Percentiles rank a stretch among this genome's conserved stretches.
Evolutionary conservation across 2,797 vertebrate genomes (phyloP).

Genomic region (Diceros bicornis): DNA sequence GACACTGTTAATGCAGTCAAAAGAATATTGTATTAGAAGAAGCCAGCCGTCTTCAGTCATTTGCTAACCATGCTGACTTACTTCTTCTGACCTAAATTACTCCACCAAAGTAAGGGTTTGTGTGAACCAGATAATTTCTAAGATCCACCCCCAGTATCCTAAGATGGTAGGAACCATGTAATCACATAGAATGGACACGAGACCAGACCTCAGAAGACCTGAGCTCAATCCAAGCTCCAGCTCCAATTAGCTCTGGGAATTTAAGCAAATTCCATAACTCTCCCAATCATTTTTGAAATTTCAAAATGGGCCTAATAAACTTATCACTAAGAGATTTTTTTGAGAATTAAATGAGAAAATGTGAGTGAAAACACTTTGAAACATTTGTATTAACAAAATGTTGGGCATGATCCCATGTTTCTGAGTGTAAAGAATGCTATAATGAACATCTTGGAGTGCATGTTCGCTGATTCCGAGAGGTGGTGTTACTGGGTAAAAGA

Average conservation of each 20-base stretch:
- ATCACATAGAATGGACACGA: not conserved
- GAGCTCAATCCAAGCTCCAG: not conserved
- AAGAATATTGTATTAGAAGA: not conserved
- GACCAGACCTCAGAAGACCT: not conserved
- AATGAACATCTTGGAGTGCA: not conserved
- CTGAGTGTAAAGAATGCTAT: not conserved
- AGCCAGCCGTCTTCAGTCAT: accelerated
- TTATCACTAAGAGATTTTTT: not conserved
- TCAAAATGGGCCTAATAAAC: not conserved
- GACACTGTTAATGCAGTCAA: not conserved
- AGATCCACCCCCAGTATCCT: not conserved
- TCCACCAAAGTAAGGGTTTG: not conserved
- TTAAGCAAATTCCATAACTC: not conserved
- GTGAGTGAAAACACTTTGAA: not conserved
- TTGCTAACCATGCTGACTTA: not conserved
- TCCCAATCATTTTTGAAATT: not conserved
- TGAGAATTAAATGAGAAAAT: not conserved
- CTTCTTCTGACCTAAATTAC: too few relatives aligned
- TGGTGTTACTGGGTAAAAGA: not conserved
- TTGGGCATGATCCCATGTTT: not conserved
- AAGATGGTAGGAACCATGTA: accelerated
- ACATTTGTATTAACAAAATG: not conserved
- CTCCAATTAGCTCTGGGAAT: not conserved
- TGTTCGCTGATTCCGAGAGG: not conserved
- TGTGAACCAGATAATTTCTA: not conserved